Evolutionary conservation across 1,140 invertebrate species (phyloP).

Genomic region (Anagrus nilaparvatae): DNA sequence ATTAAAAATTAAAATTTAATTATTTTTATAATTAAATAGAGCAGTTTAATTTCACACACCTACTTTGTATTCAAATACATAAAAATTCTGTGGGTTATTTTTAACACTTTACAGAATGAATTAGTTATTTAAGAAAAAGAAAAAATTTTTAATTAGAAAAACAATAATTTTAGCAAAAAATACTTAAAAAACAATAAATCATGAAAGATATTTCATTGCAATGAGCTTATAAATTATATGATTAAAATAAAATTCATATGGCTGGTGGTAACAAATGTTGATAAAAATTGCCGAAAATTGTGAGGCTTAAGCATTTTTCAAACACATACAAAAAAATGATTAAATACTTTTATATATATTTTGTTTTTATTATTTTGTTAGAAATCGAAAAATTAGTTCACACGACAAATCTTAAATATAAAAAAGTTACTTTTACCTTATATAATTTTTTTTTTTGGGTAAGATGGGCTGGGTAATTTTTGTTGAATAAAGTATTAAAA

Average conservation of each 20-base stretch:
- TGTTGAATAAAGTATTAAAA: constrained; percentile 4
- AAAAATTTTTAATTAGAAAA: not conserved
- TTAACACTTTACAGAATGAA: too few species aligned
- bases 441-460: constrained; percentile 11
- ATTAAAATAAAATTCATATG: too few species aligned
- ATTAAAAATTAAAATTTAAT: too few species aligned
- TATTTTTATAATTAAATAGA: too few species aligned
- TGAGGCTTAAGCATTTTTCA: constrained; percentile 27
- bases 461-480: constrained; percentile 4
- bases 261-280: constrained; percentile 13
- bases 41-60: too few species aligned
- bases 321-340: constrained; percentile 29
- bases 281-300: constrained; percentile 19
- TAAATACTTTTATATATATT: constrained; percentile 29
- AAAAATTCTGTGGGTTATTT: too few species aligned
- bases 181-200: too few species aligned
- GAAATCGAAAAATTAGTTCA: constrained; percentile 16
- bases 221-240: constrained; percentile 33
- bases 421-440: constrained; percentile 15
- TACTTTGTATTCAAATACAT: too few species aligned
- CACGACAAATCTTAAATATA: constrained; percentile 18
- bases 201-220: not conserved
- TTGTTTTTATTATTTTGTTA: constrained; percentile 18
- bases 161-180: not conserved
- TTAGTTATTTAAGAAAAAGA: not conserved